These are phyloP conservation scores for Clytia hemisphaerica DNA, from an alignment of 30 jellyfish, hydroid and myxozoan species.

Conservation along the genomic window DNA sequence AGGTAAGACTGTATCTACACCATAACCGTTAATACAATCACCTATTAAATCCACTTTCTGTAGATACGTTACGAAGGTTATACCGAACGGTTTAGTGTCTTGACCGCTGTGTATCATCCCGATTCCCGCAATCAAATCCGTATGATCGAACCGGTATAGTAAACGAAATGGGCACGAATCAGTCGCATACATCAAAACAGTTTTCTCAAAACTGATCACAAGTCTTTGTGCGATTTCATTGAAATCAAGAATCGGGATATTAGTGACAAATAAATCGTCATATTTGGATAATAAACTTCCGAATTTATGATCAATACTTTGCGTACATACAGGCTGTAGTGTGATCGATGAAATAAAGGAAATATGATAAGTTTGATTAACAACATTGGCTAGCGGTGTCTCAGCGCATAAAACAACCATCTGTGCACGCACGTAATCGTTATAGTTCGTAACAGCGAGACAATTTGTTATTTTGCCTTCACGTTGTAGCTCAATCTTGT, in stretches of 20 bases:
- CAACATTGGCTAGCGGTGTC: slow-evolving; percentile 70
- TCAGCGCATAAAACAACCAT: slow-evolving; percentile 89
- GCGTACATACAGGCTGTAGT: slow-evolving; percentile 46
- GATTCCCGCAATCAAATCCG: slow-evolving; percentile 90
- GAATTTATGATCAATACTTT: slow-evolving; percentile 80
- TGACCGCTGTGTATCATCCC: slow-evolving; percentile 95
- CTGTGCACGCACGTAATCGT: slow-evolving; percentile 80
- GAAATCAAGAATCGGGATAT: slow-evolving; percentile 88
- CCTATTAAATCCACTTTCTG: slow-evolving; percentile 95
- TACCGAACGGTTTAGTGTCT: slow-evolving; percentile 79
- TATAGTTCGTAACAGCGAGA: slow-evolving; percentile 74
- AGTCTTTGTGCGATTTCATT: slow-evolving; percentile 86
- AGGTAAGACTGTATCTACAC: slow-evolving; percentile 94
- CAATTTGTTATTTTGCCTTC: slow-evolving; percentile 56
- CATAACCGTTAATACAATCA: slow-evolving; percentile 97
- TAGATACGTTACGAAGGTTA: slow-evolving; percentile 89
- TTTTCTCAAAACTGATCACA: slow-evolving; percentile 87
- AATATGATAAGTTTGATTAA: slow-evolving; percentile 87
- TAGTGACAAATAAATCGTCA: slow-evolving; percentile 89
- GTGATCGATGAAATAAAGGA: slow-evolving; percentile 47
- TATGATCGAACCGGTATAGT: slow-evolving; percentile 83
- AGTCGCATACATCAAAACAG: slow-evolving; percentile 94
- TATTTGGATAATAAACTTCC: slow-evolving; percentile 91
- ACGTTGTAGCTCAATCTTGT: slow-evolving; percentile 57
- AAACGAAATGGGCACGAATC: slow-evolving; percentile 95